Evolutionary conservation across 2,113 vertebrate genomes (phyloP).

Genomic region (Syrrhaptes paradoxus): DNA sequence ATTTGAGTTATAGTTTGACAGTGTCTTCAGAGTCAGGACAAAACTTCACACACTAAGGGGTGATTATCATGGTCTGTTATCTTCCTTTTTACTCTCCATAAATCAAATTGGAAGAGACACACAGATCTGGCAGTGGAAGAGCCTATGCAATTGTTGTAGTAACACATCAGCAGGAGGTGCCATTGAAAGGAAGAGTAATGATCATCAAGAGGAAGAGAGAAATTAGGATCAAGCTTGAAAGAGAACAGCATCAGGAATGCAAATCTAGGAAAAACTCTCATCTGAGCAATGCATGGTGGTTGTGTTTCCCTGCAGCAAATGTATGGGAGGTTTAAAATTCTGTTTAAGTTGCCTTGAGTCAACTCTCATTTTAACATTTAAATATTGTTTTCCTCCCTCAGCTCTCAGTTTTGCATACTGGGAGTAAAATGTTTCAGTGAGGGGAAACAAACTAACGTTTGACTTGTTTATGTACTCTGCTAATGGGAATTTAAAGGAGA

Average conservation of each 20-base stretch:
- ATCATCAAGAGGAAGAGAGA: constrained; percentile 11
- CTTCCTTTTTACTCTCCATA: constrained; percentile 24
- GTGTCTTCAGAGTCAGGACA: background rate
- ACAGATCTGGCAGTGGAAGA: background rate
- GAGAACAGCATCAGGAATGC: background rate
- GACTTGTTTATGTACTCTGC: background rate
- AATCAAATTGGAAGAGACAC: constrained; percentile 55
- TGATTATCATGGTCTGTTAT: background rate
- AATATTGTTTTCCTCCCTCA: background rate
- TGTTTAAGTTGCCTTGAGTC: background rate
- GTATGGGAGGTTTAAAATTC: background rate
- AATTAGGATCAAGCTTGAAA: constrained; percentile 21
- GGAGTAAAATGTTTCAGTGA: background rate
- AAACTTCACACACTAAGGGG: background rate
- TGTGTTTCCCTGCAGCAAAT: background rate
- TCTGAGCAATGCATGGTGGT: background rate
- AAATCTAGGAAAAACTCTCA: background rate
- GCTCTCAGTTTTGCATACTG: background rate
- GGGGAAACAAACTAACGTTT: background rate
- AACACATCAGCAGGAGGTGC: constrained; percentile 49
- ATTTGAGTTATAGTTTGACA: background rate
- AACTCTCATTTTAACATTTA: constrained; percentile 3
- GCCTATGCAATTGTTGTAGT: background rate
- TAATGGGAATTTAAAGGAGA: background rate
- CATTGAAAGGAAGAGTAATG: constrained; percentile 28